A percentile compares a stretch with the other conserved stretches of the same genome.
These are phyloP conservation scores for Hormiphora californensis DNA, from an alignment of 37 sponge, comb jelly and placozoan species.

Conservation along the genomic window DNA sequence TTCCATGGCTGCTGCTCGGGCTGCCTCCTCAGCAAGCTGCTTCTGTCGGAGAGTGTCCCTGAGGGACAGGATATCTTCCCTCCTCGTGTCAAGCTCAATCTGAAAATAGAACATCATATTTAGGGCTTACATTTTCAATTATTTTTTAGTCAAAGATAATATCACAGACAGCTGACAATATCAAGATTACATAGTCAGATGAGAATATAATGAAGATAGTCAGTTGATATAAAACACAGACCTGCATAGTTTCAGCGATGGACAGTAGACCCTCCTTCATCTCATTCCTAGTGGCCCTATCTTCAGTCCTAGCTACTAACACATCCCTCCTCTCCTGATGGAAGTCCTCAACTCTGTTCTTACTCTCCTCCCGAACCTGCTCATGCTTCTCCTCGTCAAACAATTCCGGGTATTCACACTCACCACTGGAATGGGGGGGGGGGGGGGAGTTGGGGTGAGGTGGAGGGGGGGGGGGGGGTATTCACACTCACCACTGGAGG, in stretches of 20 bases:
- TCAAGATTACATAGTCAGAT: too few relatives aligned
- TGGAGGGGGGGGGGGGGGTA: too few relatives aligned
- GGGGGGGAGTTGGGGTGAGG: too few relatives aligned
- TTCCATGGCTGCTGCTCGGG: slow-evolving; percentile 29
- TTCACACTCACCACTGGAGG: too few relatives aligned
- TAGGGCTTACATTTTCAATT: too few relatives aligned
- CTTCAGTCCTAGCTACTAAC: neutral
- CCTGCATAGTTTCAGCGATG: slow-evolving; percentile 43
- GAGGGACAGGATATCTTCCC: neutral
- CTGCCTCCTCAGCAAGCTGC: slow-evolving; percentile 42
- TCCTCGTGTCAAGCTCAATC: slow-evolving; percentile 8
- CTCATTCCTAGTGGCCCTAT: slow-evolving; percentile 22
- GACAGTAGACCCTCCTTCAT: slow-evolving; percentile 6
- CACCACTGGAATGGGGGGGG: neutral
- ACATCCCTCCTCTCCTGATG: slow-evolving; percentile 17
- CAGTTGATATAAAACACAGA: too few relatives aligned
- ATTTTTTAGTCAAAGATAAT: too few relatives aligned
- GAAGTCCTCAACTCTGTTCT: slow-evolving; percentile 49
- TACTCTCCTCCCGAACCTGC: too few relatives aligned
- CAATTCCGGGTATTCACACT: neutral
- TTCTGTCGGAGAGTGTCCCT: slow-evolving; percentile 32
- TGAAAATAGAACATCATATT: too few relatives aligned
- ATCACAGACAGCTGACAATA: too few relatives aligned
- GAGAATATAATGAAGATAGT: too few relatives aligned
- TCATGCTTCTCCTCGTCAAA: slow-evolving; percentile 32